Percentiles rank a stretch among this genome's conserved stretches.
Evolutionary conservation across 2,797 vertebrate genomes (phyloP).

Genomic region (Perodicticus potto): DNA sequence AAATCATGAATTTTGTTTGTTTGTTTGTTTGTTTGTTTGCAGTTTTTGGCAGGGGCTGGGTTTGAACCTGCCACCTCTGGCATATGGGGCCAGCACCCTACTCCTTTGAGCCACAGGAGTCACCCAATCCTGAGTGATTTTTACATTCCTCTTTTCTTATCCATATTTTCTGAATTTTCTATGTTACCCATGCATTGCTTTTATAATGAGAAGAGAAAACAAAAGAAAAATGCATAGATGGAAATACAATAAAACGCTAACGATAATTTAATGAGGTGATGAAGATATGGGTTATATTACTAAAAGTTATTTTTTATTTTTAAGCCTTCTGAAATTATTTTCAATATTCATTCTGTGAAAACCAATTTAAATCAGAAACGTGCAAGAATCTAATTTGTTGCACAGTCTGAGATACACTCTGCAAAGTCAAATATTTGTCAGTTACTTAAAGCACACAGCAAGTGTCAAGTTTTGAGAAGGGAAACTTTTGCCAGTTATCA

Average conservation of each 20-base stretch:
- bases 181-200: background rate
- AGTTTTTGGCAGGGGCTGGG: too few relatives aligned
- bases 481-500: constrained; percentile 69
- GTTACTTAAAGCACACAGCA: constrained; percentile 48
- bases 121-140: too few relatives aligned
- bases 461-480: constrained; percentile 59
- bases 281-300: constrained; percentile 4
- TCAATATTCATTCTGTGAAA: constrained; percentile 45
- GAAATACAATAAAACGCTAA: constrained; percentile 50
- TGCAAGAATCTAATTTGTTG: background rate
- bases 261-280: background rate
- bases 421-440: constrained; percentile 70
- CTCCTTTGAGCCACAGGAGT: too few relatives aligned
- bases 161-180: constrained; percentile 45
- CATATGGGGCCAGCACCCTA: too few relatives aligned
- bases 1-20: too few relatives aligned
- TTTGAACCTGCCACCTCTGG: too few relatives aligned
- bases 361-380: constrained; percentile 43
- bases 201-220: background rate
- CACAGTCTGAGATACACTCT: constrained; percentile 11
- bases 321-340: constrained; percentile 37
- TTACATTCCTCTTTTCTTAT: background rate
- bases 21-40: too few relatives aligned
- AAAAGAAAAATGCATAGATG: background rate
- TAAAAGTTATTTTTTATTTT: constrained; percentile 38